Evolutionary conservation across 2,113 vertebrate species (phyloP).

Genomic region (Cheilinus undulatus): DNA sequence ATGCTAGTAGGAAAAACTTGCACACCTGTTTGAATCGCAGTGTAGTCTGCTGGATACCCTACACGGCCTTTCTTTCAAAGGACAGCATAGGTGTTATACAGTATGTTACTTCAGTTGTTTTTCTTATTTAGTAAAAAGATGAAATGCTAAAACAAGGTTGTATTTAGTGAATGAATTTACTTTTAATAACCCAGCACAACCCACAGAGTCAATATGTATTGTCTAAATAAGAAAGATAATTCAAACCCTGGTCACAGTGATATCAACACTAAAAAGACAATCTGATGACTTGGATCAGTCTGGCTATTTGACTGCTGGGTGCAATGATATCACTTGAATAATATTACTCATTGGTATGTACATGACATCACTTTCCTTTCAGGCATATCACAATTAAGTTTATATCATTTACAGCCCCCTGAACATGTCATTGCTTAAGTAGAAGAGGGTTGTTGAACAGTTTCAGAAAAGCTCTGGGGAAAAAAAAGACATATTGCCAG

Average conservation of each 20-base stretch:
- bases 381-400: conserved; percentile 29
- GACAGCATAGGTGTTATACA: not conserved
- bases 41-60: not conserved
- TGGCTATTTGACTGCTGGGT: conserved; percentile 12
- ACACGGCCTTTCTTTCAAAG: not conserved
- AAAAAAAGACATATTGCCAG: not conserved
- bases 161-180: not conserved
- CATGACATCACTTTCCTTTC: conserved; percentile 47
- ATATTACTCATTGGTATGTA: conserved; percentile 27
- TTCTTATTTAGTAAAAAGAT: too few relatives aligned
- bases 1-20: not conserved
- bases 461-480: conserved; percentile 33
- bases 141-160: not conserved
- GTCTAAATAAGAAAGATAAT: not conserved
- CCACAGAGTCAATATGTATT: not conserved
- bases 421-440: conserved; percentile 26
- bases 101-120: not conserved
- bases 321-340: conserved; percentile 17
- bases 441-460: conserved; percentile 17
- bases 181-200: not conserved
- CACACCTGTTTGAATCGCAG: not conserved
- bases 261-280: not conserved
- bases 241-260: not conserved
- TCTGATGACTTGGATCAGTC: conserved; percentile 1
- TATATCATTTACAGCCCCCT: conserved; percentile 13